These are phyloP conservation scores for Larimichthys polyactis DNA, from an alignment of 2,113 vertebrate genomes.

Conservation along the genomic window DNA sequence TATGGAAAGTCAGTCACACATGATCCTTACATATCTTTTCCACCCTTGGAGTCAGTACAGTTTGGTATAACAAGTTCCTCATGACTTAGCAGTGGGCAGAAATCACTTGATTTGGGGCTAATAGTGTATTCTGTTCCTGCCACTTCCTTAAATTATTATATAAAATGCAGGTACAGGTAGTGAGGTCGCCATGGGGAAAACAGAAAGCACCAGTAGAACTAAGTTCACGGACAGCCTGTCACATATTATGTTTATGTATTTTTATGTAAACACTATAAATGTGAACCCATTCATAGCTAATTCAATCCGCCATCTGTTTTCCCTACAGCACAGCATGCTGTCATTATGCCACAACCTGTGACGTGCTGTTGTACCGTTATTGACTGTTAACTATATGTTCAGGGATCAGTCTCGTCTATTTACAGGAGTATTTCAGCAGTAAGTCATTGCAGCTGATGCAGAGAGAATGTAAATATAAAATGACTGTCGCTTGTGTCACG, in stretches of 20 bases:
- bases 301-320: slow-evolving; percentile 10
- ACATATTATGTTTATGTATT: background rate
- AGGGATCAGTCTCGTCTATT: background rate
- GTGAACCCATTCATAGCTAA: background rate
- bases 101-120: background rate
- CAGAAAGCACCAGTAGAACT: background rate
- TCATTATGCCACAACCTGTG: slow-evolving; percentile 10
- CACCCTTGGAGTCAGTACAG: background rate
- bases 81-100: background rate
- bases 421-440: background rate
- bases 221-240: background rate
- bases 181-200: background rate
- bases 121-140: background rate
- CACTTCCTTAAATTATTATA: background rate
- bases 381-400: background rate
- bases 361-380: background rate
- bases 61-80: background rate
- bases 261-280: background rate
- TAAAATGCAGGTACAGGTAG: background rate
- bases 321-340: slow-evolving; percentile 10
- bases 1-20: background rate
- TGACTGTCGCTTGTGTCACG: background rate
- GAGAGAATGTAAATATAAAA: background rate
- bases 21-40: slow-evolving; percentile 1
- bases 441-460: background rate